Base-by-base conservation (phyloP, 2,797 vertebrate species). In the Aphelocoma californica region DNA sequence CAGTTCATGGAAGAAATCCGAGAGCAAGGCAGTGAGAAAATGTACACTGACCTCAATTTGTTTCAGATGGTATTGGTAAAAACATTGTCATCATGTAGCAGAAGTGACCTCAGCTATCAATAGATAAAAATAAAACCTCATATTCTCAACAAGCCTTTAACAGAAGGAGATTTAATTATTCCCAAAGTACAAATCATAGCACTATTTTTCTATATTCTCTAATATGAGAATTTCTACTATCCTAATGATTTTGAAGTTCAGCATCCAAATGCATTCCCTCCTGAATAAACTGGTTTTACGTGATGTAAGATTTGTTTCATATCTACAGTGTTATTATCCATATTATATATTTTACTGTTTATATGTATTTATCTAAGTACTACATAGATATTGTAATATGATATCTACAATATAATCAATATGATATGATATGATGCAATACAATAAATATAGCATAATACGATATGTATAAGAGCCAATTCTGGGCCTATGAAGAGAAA, bases 31-130 rank as follows among this genome's bases (percentile, higher is more conserved):
- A 97, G 92, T 95, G 94, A 97, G 96, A 97, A 98, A 98, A 97
- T 95, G 92, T 96, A 95, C 96, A 95, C 82, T 98, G 97, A 98
- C 97, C 97, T 97, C 97, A 97, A 97, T 98, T 98, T 98, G 90
- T 97, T 97, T 97, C 96, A 96, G 91, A 95, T 18, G 90, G 34
- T 92, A 95, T 92, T 97, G 96, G 95, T 96, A 96, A 98, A 98
- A 97, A 95, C 72, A 90, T 94, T 96, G 97, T 94, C 91, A 80
- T 93, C 88, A 73, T 86, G 88, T 95, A 97, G 82, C 72, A 96
- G 85, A 96, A 95, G 36, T 96, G 95, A 96, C 91, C 92, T 97
- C 81, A 96, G 71, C 54, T 92, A 69, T n/a, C 31, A 96, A 79
- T 75, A 86, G 8, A 86, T 88, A 65, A 95, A 97, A 97, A 97